Percentiles rank a stretch among this genome's conserved stretches.
These are phyloP conservation scores for Rhabdornis inornatus DNA, from an alignment of 2,113 vertebrate species.

Conservation along the genomic window DNA sequence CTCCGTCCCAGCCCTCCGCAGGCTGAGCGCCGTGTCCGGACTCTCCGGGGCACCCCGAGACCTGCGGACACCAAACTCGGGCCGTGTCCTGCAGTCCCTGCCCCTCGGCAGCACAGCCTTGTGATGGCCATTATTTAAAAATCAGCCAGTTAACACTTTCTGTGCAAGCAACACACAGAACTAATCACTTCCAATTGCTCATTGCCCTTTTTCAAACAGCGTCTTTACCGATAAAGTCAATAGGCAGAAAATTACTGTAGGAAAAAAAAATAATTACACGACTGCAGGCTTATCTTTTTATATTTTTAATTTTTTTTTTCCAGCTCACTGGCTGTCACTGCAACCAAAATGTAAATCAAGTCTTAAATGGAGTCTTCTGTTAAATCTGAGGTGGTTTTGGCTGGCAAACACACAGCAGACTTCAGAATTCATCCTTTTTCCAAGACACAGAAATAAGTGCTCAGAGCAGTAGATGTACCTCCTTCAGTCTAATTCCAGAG, in stretches of 20 bases:
- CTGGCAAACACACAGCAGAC: not conserved
- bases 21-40: too few species aligned
- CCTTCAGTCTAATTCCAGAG: not conserved
- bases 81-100: too few species aligned
- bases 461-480: not conserved
- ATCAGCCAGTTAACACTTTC: accelerated
- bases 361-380: not conserved
- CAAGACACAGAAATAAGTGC: not conserved
- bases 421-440: not conserved
- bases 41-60: too few species aligned
- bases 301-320: not conserved
- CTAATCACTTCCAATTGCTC: not conserved
- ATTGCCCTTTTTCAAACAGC: not conserved
- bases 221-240: not conserved
- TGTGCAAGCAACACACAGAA: not conserved
- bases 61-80: too few species aligned
- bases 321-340: not conserved
- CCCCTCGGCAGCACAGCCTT: not conserved
- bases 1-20: too few species aligned
- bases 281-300: not conserved
- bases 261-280: not conserved
- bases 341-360: not conserved
- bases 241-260: not conserved
- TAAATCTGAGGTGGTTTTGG: not conserved
- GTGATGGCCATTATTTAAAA: accelerated